A percentile compares a stretch with the other conserved stretches of the same genome.
Evolutionary conservation across 2,797 vertebrate species (phyloP).

Genomic region (Atherinosoma microstoma): DNA sequence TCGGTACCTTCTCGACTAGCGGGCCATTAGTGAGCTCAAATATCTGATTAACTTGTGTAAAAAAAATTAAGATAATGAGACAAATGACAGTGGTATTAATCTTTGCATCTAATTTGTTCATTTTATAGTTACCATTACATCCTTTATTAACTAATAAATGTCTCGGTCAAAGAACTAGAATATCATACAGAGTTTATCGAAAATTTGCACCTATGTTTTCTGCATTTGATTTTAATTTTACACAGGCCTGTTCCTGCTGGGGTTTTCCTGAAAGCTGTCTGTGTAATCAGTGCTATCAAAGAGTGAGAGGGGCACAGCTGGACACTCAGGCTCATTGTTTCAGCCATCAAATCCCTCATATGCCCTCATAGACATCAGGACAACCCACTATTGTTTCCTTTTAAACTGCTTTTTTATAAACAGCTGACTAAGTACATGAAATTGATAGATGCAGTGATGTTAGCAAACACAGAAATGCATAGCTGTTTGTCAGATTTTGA

Average conservation of each 20-base stretch:
- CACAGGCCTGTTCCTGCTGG: neutral
- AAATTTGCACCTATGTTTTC: neutral
- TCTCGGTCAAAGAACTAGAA: neutral
- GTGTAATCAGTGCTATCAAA: conserved; percentile 21
- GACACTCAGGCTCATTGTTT: conserved; percentile 60
- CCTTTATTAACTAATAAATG: too few relatives aligned
- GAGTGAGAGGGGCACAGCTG: conserved; percentile 33
- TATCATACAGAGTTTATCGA: too few relatives aligned
- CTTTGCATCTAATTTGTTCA: neutral
- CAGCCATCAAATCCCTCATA: conserved; percentile 55
- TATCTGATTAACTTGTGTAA: too few relatives aligned
- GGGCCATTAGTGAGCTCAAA: too few relatives aligned
- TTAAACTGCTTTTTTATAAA: conserved; percentile 52
- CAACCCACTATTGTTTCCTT: conserved; percentile 48
- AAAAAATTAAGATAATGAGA: too few relatives aligned
- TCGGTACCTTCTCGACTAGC: too few relatives aligned
- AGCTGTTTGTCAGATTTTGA: neutral
- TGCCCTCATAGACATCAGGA: conserved; percentile 41
- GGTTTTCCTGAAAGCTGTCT: conserved; percentile 25
- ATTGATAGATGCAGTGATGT: conserved; percentile 25
- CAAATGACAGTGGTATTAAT: neutral
- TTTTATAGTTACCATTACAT: too few relatives aligned
- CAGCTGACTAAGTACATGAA: conserved; percentile 33
- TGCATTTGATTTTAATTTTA: conserved; percentile 6
- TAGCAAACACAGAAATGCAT: neutral